Percentiles rank a stretch among this genome's conserved stretches.
Conservation (phyloP, 1,140 invertebrate species). For the Euborellia annulipes region DNA sequence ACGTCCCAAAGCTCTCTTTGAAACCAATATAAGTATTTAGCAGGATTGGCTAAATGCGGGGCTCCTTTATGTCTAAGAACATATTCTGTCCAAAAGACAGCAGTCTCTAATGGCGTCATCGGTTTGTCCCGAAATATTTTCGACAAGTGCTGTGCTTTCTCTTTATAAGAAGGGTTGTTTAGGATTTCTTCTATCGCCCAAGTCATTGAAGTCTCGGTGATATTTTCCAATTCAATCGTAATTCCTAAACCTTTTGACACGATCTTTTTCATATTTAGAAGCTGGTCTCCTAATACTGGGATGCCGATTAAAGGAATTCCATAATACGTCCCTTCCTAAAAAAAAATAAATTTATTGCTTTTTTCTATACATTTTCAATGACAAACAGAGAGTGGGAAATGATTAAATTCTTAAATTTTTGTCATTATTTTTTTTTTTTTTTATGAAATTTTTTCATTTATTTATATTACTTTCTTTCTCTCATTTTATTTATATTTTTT, state of each 20-base stretch:
- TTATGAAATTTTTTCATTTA: too few relatives aligned
- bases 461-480: too few relatives aligned
- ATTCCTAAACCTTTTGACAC: not conserved
- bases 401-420: too few relatives aligned
- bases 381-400: too few relatives aligned
- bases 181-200: too few relatives aligned
- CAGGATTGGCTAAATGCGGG: constrained; percentile 25
- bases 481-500: too few relatives aligned
- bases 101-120: constrained; percentile 24
- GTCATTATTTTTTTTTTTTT: too few relatives aligned
- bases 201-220: too few relatives aligned
- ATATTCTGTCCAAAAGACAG: constrained; percentile 38
- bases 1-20: constrained; percentile 21
- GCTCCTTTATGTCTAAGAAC: constrained; percentile 33
- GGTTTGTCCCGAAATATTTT: constrained; percentile 27
- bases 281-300: constrained; percentile 7
- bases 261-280: constrained; percentile 9
- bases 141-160: constrained; percentile 18
- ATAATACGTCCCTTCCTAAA: constrained; percentile 25
- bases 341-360: too few relatives aligned
- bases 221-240: not conserved
- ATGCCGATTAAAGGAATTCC: constrained; percentile 23
- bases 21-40: constrained; percentile 26
- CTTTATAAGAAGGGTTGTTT: constrained; percentile 20
- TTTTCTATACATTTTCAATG: too few relatives aligned